Evolutionary conservation across 2,888 invertebrate genomes (phyloP), one percentile per base, ranked within the genome.

Genomic region (Coenonympha arcania): DNA sequence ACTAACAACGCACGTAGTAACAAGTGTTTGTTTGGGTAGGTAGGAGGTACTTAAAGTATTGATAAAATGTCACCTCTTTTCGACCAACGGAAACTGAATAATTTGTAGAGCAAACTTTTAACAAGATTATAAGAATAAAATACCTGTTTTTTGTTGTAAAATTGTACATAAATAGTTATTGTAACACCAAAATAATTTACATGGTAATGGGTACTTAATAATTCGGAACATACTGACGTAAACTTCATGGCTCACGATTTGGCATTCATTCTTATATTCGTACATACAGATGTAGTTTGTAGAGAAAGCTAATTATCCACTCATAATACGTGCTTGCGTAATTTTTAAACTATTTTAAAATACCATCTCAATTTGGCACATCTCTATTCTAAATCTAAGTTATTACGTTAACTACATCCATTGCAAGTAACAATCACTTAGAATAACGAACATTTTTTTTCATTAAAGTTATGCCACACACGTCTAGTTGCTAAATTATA

Each of bases 291-390:
- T 72, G 69, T 65, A 64, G n/a, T n/a, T n/a, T n/a, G n/a, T 60
- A 76, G 78, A 77, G 79, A 81, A 79, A 82, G 78, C 73, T 65
- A 65, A 68, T 67, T 67, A 68, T 46, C 60, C 66, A 61, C 61
- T 62, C 58, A 61, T 69, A 70, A 70, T 69, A 56, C 49, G n/a
- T 48, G 44, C 50, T 77, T 73, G 65, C 63, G 63, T 69, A 74
- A 76, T 69, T 70, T 65, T 47, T 57, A 39, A 48, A 60, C 63
- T 30, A 44, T 55, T n/a, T 54, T 62, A 11, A 24, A 48, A 42
- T 26, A 30, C 34, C 41, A 48, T 20, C 41, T 28, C 20, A 13
- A 36, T 36, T 24, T 9, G 4, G 37, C 16, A 46, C 33, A 22
- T 34, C 37, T 18, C 34, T 26, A 26, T 37, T 49, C 24, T 36